phyloP scores from a whole-genome alignment of 2,113 vertebrate species.

The Phoenicopterus ruber region DNA sequence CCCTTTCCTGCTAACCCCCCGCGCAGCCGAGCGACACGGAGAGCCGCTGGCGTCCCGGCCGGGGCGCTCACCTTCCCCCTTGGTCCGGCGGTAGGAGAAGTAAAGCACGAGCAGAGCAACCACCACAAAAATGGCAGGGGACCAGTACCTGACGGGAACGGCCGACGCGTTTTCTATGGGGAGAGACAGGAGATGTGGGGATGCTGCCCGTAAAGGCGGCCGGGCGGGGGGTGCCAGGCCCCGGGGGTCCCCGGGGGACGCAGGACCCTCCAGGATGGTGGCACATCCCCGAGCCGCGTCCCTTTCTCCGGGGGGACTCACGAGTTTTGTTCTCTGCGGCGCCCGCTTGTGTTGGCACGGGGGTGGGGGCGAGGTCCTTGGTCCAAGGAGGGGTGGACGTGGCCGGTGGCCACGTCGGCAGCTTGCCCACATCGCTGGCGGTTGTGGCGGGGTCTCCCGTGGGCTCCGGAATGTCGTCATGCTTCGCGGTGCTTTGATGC shows the following conservation, averaged over 20 bases:
- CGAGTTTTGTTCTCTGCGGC: neutral
- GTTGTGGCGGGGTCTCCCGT: accelerated
- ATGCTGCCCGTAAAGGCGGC: neutral
- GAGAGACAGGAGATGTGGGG: neutral
- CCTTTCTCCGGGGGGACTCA: neutral
- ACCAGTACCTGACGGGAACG: neutral
- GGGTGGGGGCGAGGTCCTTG: accelerated
- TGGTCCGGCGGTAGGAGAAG: neutral
- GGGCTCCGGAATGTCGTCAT: accelerated
- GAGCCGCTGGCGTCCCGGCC: accelerated
- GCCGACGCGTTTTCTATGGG: accelerated
- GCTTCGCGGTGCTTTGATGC: accelerated
- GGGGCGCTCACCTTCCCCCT: neutral
- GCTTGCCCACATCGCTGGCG: accelerated
- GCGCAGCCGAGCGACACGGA: accelerated
- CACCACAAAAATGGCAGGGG: neutral
- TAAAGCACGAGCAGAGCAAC: constrained; percentile 20
- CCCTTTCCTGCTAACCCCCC: neutral
- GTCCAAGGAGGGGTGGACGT: accelerated
- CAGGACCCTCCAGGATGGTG: neutral
- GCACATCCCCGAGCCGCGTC: accelerated
- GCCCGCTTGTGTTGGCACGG: accelerated
- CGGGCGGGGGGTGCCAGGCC: neutral
- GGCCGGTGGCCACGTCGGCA: accelerated
- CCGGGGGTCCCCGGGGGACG: accelerated